Conservation (phyloP, 2,888 invertebrate species). For the Busseola fusca region DNA sequence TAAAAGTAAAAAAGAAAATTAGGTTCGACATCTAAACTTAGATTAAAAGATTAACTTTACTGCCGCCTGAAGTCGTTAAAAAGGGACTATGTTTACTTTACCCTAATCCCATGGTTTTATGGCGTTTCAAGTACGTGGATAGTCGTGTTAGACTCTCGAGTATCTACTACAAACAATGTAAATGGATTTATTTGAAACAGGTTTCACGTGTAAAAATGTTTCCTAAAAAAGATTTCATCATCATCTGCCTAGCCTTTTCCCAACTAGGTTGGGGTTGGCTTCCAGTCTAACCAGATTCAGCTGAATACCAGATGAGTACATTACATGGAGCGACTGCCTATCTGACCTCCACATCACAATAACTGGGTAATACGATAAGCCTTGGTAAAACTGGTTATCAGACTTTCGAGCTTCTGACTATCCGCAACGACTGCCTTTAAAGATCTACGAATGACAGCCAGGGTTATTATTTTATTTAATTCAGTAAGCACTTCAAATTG, state of each 20-base stretch:
- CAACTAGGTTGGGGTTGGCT: too few species aligned
- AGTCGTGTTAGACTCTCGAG: conserved; percentile 17
- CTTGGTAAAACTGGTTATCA: too few species aligned
- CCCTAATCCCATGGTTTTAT: conserved; percentile 53
- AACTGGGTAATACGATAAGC: too few species aligned
- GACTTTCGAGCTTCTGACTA: too few species aligned
- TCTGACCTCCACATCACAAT: too few species aligned
- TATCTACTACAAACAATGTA: conserved; percentile 22
- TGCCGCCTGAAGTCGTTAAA: conserved; percentile 60
- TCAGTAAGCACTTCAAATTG: not conserved
- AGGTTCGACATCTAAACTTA: conserved; percentile 59
- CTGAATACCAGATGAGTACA: too few species aligned
- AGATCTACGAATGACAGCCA: too few species aligned
- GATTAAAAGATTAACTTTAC: conserved; percentile 68
- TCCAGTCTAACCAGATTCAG: too few species aligned
- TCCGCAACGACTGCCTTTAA: too few species aligned
- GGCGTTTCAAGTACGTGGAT: conserved; percentile 26
- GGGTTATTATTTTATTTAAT: not conserved
- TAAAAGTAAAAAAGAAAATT: conserved; percentile 38
- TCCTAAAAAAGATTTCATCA: too few species aligned
- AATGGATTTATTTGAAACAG: conserved; percentile 32
- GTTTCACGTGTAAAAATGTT: conserved; percentile 9
- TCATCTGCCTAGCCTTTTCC: too few species aligned
- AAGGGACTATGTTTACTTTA: conserved; percentile 46
- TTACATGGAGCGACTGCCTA: too few species aligned